Evolutionary conservation across 2,888 invertebrate species (phyloP).

Genomic region (Onthophagus sagittarius): DNA sequence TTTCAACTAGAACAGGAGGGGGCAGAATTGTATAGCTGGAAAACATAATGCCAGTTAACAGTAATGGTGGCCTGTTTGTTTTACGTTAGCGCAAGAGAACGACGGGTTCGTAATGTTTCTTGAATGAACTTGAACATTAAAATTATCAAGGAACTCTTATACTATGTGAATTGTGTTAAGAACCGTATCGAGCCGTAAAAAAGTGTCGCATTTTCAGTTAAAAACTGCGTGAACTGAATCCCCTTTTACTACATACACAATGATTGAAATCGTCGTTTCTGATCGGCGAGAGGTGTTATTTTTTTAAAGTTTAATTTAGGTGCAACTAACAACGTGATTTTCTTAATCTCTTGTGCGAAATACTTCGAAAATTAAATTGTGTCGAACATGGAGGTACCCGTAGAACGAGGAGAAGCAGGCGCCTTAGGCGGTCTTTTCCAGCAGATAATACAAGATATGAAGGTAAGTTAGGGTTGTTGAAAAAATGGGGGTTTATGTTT

Average conservation of each 20-base stretch:
- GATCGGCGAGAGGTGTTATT: slow-evolving; percentile 1
- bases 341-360: background rate
- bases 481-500: slow-evolving; percentile 7
- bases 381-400: slow-evolving; percentile 60
- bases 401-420: slow-evolving; percentile 76
- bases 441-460: slow-evolving; percentile 94
- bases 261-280: background rate
- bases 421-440: slow-evolving; percentile 92
- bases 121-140: slow-evolving; percentile 1
- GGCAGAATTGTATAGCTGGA: slow-evolving; percentile 1
- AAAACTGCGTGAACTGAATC: background rate
- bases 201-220: background rate
- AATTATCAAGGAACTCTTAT: background rate
- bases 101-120: background rate
- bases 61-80: slow-evolving; percentile 12
- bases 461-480: slow-evolving; percentile 62
- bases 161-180: background rate
- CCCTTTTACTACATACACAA: background rate
- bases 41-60: slow-evolving; percentile 8
- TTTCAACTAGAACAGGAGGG: background rate
- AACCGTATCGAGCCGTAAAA: background rate
- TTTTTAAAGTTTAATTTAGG: background rate
- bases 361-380: slow-evolving; percentile 13
- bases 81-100: background rate
- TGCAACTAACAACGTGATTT: background rate